These are phyloP conservation scores for Hofmannophila pseudospretella DNA, from an alignment of 2,888 invertebrate species.

Conservation along the genomic window DNA sequence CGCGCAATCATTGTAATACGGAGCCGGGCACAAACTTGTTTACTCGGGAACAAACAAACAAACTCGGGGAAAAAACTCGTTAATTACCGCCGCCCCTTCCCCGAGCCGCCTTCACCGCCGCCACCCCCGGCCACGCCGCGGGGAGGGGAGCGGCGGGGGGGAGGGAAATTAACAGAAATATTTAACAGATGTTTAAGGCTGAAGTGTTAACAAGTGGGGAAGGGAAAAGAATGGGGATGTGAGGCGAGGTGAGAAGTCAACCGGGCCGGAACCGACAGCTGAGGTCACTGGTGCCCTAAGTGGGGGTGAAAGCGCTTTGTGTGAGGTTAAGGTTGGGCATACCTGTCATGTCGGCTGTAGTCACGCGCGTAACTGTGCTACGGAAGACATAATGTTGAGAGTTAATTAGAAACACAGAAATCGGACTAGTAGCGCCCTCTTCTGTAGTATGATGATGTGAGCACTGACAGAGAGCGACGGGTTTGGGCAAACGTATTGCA, in stretches of 20 bases:
- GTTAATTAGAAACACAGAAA: too few species aligned
- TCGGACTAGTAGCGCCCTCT: too few species aligned
- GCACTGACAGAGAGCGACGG: too few species aligned
- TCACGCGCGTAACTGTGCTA: too few species aligned
- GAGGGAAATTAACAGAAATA: conserved; percentile 6
- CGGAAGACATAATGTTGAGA: too few species aligned
- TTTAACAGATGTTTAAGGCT: conserved; percentile 3
- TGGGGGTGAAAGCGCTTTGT: too few species aligned
- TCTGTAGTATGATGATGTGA: too few species aligned
- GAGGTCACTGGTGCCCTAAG: too few species aligned
- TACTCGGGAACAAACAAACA: conserved; percentile 7
- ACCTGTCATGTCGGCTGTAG: too few species aligned
- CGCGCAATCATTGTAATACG: neutral
- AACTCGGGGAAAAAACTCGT: conserved; percentile 19
- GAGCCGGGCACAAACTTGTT: neutral
- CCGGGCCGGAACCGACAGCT: too few species aligned
- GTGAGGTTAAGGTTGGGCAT: too few species aligned
- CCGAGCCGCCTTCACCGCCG: neutral
- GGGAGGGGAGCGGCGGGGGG: neutral
- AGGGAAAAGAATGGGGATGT: neutral
- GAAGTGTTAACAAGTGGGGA: neutral
- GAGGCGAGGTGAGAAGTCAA: neutral
- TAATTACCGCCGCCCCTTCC: conserved; percentile 15
- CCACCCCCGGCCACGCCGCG: neutral
- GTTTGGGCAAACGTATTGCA: too few species aligned